phyloP scores from a whole-genome alignment of 2,888 invertebrate genomes.

The Rhingia campestris region DNA sequence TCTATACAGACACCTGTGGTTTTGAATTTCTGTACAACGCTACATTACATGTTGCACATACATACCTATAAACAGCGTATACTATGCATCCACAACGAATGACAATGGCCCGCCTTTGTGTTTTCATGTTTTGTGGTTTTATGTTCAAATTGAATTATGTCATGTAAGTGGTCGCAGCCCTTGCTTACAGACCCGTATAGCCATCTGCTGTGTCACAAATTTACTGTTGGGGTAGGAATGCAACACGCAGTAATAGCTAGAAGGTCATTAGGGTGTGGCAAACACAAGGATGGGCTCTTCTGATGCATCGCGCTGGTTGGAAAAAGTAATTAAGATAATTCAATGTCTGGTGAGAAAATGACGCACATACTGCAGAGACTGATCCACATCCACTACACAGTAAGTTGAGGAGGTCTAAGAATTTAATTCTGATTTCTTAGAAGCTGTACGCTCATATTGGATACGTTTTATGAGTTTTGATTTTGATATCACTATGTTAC shows the following conservation, averaged over 20 bases:
- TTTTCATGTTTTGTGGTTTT: constrained; percentile 43
- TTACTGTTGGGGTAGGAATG: constrained; percentile 45
- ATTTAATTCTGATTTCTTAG: constrained; percentile 4
- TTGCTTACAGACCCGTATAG: constrained; percentile 8
- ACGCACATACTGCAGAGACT: not conserved
- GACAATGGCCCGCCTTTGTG: constrained; percentile 47
- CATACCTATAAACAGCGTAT: not conserved
- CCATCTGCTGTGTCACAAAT: constrained; percentile 41
- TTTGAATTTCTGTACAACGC: constrained; percentile 6
- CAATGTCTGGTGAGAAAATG: constrained; percentile 26
- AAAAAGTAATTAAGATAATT: constrained; percentile 45
- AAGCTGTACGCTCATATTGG: not conserved
- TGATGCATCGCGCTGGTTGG: constrained; percentile 25
- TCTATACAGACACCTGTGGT: constrained; percentile 48
- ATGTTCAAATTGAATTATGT: constrained; percentile 47
- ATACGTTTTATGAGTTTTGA: too few relatives aligned
- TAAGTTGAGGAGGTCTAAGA: not conserved
- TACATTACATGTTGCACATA: constrained; percentile 23
- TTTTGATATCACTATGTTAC: too few relatives aligned
- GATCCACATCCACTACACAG: not conserved
- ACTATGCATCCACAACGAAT: constrained; percentile 15
- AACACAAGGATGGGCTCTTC: constrained; percentile 29
- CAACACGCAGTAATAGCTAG: constrained; percentile 9
- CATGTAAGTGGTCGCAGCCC: constrained; percentile 49
- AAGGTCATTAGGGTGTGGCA: constrained; percentile 58